Conservation (phyloP, 2,888 invertebrate genomes). For the Dioctria rufipes region DNA sequence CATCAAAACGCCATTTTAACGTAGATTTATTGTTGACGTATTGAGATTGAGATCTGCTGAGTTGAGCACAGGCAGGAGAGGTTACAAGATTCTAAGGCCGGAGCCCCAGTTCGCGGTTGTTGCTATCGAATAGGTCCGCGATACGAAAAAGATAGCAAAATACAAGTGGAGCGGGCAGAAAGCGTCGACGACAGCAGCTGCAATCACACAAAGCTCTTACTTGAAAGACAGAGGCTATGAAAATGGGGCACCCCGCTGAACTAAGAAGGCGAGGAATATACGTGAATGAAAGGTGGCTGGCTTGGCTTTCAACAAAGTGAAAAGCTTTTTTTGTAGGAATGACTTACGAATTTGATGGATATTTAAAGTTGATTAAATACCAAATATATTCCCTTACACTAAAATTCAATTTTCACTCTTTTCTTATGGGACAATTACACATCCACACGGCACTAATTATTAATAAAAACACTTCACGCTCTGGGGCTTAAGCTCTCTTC, state of each 20-base stretch:
- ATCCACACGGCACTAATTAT: not conserved
- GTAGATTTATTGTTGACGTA: conserved; percentile 19
- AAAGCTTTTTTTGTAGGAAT: conserved; percentile 5
- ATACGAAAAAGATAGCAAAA: conserved; percentile 32
- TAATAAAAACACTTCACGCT: not conserved
- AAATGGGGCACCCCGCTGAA: conserved; percentile 17
- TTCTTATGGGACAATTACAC: not conserved
- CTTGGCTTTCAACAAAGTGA: conserved; percentile 17
- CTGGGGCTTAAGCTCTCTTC: conserved; percentile 14
- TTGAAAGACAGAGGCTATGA: conserved; percentile 3
- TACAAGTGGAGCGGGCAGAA: conserved; percentile 1
- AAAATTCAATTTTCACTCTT: conserved; percentile 7
- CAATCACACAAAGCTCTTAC: conserved; percentile 2
- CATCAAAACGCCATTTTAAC: conserved; percentile 39
- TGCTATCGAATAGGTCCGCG: conserved; percentile 22
- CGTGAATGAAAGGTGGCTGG: conserved; percentile 1
- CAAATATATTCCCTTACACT: too few relatives aligned
- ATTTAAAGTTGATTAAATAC: too few relatives aligned
- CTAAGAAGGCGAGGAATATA: not conserved
- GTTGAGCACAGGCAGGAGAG: too few relatives aligned
- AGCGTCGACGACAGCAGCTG: conserved; percentile 14
- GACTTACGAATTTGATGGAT: too few relatives aligned
- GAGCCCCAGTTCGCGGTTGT: conserved; percentile 32
- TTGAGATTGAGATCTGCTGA: not conserved
- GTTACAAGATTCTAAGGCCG: conserved; percentile 29